phyloP scores from a whole-genome alignment of 2,113 vertebrate species.

The Lasiurus borealis region DNA sequence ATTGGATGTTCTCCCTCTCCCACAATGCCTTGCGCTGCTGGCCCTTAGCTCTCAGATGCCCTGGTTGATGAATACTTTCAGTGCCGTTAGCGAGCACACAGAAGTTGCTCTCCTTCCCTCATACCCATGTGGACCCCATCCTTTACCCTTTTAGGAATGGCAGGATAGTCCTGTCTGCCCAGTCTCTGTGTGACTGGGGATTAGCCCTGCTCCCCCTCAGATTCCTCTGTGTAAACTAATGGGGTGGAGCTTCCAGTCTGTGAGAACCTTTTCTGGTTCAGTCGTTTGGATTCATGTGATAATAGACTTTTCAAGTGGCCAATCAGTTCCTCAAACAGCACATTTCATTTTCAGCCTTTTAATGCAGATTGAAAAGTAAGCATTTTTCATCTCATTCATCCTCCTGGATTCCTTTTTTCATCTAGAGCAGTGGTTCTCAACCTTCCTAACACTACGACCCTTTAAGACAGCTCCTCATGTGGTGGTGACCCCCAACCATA shows the following conservation, averaged over 20 bases:
- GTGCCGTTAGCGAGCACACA: neutral
- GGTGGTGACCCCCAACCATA: too few relatives aligned
- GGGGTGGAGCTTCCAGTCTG: rapidly evolving
- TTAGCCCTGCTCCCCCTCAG: too few relatives aligned
- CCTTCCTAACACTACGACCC: too few relatives aligned
- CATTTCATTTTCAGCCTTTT: neutral
- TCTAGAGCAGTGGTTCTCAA: neutral
- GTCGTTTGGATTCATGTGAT: neutral
- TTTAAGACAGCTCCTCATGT: too few relatives aligned
- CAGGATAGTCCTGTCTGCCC: too few relatives aligned
- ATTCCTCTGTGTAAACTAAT: neutral
- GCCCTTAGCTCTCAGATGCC: neutral
- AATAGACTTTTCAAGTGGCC: neutral
- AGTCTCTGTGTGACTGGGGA: too few relatives aligned
- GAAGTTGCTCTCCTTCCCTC: neutral
- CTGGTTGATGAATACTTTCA: neutral
- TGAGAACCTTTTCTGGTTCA: neutral
- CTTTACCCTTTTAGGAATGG: too few relatives aligned
- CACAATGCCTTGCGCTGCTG: neutral
- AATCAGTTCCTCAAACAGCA: neutral
- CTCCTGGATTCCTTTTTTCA: neutral
- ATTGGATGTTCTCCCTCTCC: neutral
- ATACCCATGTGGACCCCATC: neutral
- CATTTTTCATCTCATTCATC: neutral
- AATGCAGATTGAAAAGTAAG: neutral